Conservation (phyloP, 2,888 invertebrate genomes). For the Hirtodrosophila confusa region DNA sequence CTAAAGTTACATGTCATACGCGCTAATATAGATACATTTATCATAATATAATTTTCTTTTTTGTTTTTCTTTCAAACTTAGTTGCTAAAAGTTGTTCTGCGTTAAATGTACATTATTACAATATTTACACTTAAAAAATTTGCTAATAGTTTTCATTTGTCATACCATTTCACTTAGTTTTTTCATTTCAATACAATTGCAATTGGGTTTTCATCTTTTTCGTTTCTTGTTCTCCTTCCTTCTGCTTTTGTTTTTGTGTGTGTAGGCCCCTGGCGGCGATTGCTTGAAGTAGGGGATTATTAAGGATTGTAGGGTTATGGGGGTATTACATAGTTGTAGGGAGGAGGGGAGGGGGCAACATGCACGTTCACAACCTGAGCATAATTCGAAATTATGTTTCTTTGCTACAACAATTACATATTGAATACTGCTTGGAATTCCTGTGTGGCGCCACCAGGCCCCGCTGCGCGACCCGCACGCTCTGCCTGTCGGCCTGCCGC, state of each 20-base stretch:
- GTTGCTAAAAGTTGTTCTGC: conserved; percentile 47
- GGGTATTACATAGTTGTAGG: background rate
- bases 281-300: conserved; percentile 19
- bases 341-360: conserved; percentile 14
- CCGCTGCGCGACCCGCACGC: conserved; percentile 62
- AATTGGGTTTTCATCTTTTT: conserved; percentile 36
- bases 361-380: conserved; percentile 84
- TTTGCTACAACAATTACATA: conserved; percentile 39
- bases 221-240: no score
- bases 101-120: conserved; percentile 62
- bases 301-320: background rate
- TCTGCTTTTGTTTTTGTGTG: conserved; percentile 9
- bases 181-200: conserved; percentile 58
- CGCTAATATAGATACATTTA: conserved; percentile 59
- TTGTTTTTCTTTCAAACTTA: conserved; percentile 43
- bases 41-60: conserved; percentile 35
- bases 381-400: conserved; percentile 65
- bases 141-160: conserved; percentile 74
- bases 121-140: conserved; percentile 77
- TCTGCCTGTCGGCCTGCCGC: conserved; percentile 28
- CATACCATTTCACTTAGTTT: conserved; percentile 29
- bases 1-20: conserved; percentile 68
- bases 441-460: conserved; percentile 32
- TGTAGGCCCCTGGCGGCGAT: conserved; percentile 42
- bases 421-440: conserved; percentile 72